These are phyloP conservation scores for Acanthococcus lagerstroemiae DNA, from an alignment of 2,888 invertebrate genomes.

Conservation along the genomic window DNA sequence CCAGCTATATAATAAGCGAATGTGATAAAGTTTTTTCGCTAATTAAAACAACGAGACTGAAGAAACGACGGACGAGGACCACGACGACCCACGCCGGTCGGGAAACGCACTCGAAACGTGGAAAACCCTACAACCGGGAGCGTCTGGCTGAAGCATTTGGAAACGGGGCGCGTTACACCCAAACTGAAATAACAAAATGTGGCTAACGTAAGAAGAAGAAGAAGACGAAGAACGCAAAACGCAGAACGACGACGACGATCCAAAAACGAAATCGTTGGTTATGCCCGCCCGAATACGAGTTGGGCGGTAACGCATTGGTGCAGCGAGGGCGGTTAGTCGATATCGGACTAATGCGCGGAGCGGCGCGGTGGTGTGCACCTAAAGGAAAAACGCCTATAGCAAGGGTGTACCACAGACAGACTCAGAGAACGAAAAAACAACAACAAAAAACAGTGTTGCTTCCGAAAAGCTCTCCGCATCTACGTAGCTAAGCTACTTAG, in stretches of 20 bases:
- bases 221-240: background rate
- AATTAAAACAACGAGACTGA: too few relatives aligned
- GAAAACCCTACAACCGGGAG: constrained; percentile 5
- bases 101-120: constrained; percentile 15
- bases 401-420: too few relatives aligned
- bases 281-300: background rate
- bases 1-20: background rate
- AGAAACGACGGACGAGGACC: too few relatives aligned
- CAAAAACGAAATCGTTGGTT: background rate
- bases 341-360: background rate
- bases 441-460: background rate
- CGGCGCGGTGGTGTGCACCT: background rate
- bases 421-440: too few relatives aligned
- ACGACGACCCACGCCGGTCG: constrained; percentile 1
- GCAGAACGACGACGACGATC: background rate
- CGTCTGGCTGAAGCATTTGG: constrained; percentile 5
- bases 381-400: too few relatives aligned
- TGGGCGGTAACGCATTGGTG: constrained; percentile 7
- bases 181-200: background rate
- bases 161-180: constrained; percentile 9
- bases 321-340: constrained; percentile 1
- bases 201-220: background rate
- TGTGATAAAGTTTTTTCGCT: too few relatives aligned
- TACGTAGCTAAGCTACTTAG: too few relatives aligned
- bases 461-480: background rate